Evolutionary conservation across 2,797 vertebrate species (phyloP), one percentile per base, ranked within the genome.

Genomic region (Botia kubotai): DNA sequence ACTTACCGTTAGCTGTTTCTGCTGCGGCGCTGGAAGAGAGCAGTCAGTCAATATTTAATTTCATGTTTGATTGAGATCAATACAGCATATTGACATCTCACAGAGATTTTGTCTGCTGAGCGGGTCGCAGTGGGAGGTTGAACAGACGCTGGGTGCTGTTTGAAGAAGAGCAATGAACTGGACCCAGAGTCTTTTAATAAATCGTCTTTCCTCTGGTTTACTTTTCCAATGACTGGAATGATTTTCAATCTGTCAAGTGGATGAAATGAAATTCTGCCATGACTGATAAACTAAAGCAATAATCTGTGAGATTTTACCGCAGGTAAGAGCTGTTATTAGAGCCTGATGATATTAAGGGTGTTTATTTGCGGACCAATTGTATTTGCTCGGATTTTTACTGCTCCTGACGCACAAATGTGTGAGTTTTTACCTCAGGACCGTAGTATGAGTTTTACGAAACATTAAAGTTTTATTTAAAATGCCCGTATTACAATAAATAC

Each of bases 1-100:
- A 77, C 52, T 65, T 63, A 14, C 69, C 65, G 29, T 58, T 50
- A 71, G 77, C 48, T 63, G 43, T 75, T 72, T 73, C 43, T 72
- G 71, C 75, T 13, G 16, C 57, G 8, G 33, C 11, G 13, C 80
- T 77, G 68, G 70, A 82, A 82, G 82, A 80, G 65, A 62, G 62
- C 23, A 62, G 73, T 39, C 71, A 63, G 85, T 88, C 88, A 86
- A 89, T 89, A 87, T 87, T 85, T 88, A 86, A 88, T 88, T 87
- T 82, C 17, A 79, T 75, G 65, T 86, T 72, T 82, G 79, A 84
- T 86, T 84, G 71, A 62, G 72, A 88, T 87, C 88, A 80, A 85
- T 87, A 72, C 62, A 46, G 7, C 62, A 16, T 82, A 78, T 83
- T 74, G 77, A 78, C 70, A 36, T 83, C 80, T 83, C 75, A 2